phyloP scores from a whole-genome alignment of 2,797 vertebrate genomes.

The Muscicapa striata region DNA sequence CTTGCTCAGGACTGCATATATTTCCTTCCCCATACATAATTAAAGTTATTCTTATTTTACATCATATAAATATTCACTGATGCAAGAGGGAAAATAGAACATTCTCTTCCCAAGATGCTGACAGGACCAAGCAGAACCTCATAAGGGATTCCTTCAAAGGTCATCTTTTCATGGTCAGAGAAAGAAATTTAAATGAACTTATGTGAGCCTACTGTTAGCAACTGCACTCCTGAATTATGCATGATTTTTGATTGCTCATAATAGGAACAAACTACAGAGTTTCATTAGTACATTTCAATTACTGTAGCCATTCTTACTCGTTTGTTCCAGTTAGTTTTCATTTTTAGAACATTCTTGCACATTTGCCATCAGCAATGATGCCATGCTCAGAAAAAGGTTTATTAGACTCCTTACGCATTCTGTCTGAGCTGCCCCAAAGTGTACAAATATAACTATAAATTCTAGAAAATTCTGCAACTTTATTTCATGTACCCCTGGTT shows the following conservation, averaged over 20 bases:
- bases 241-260: conserved; percentile 37
- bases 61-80: conserved; percentile 55
- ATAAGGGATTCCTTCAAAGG: conserved; percentile 60
- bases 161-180: conserved; percentile 31
- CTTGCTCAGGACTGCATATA: not conserved
- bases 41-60: conserved; percentile 52
- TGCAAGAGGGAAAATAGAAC: conserved; percentile 50
- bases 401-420: not conserved
- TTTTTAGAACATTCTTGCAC: not conserved
- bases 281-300: conserved; percentile 54
- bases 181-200: conserved; percentile 52
- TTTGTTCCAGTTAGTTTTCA: not conserved
- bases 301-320: not conserved
- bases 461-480: not conserved
- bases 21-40: conserved; percentile 58
- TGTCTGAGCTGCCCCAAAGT: not conserved
- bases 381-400: not conserved
- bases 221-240: conserved; percentile 40
- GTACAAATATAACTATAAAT: not conserved
- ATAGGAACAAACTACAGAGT: conserved; percentile 35
- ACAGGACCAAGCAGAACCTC: conserved; percentile 1
- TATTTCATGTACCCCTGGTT: not conserved
- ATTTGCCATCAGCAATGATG: not conserved
- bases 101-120: not conserved
- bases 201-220: conserved; percentile 1